Evolutionary conservation across 2,113 vertebrate genomes (phyloP).

Genomic region (Phylloscopus trochiloides): DNA sequence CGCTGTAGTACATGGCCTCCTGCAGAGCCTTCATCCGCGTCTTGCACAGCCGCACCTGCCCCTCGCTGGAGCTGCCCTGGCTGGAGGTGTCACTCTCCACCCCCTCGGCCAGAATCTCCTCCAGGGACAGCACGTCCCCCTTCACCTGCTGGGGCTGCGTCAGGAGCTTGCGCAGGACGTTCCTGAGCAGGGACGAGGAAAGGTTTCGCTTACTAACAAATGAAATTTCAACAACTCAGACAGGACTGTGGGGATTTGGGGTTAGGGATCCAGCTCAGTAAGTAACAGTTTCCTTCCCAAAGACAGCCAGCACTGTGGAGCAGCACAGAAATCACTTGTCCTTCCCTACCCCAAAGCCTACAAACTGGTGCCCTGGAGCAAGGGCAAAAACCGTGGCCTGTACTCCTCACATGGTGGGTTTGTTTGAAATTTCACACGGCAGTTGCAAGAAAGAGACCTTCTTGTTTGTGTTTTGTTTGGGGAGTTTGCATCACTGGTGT

Average conservation of each 20-base stretch:
- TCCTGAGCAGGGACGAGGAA: constrained; percentile 72
- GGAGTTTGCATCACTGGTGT: background rate
- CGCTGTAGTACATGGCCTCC: constrained; percentile 96
- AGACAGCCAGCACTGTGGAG: background rate
- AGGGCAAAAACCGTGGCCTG: background rate
- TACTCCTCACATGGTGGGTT: rapidly evolving
- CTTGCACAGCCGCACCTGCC: constrained; percentile 83
- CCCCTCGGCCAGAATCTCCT: constrained; percentile 95
- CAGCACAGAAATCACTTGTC: background rate
- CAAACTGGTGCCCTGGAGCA: background rate
- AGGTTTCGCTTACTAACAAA: rapidly evolving
- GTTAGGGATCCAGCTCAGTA: background rate
- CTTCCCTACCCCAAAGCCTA: background rate
- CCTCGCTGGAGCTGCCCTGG: constrained; percentile 72
- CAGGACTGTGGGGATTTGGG: background rate
- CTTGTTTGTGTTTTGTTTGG: background rate
- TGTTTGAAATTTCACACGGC: background rate
- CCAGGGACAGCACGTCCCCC: constrained; percentile 93
- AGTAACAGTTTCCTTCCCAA: background rate
- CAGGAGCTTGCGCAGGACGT: constrained; percentile 93
- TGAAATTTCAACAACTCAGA: rapidly evolving
- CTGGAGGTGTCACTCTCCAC: constrained; percentile 82
- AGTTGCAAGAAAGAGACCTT: background rate
- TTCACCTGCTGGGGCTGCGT: constrained; percentile 90
- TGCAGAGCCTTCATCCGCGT: constrained; percentile 92